Evolutionary conservation across 2,797 vertebrate genomes (phyloP).

Genomic region (Otolemur crassicaudatus): DNA sequence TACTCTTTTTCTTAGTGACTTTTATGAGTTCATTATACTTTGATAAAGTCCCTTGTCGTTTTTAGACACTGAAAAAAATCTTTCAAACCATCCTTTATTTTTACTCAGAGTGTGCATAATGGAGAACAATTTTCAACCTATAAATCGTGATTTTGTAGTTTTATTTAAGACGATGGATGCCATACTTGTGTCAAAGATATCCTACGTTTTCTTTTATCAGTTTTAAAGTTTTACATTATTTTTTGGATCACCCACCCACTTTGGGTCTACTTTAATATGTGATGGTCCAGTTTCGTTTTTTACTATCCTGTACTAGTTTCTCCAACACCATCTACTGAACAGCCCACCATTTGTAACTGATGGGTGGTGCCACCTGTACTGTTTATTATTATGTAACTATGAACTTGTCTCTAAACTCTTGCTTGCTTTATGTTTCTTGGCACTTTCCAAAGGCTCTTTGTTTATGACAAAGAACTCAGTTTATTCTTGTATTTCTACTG

Average conservation of each 20-base stretch:
- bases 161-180: background rate
- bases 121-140: background rate
- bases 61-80: background rate
- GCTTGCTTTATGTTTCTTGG: background rate
- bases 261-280: background rate
- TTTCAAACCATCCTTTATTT: background rate
- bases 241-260: too few relatives aligned
- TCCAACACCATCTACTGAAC: background rate
- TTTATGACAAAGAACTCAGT: background rate
- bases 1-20: background rate
- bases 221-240: background rate
- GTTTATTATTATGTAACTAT: background rate
- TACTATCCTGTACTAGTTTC: background rate
- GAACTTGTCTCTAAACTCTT: background rate
- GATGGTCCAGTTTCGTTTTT: background rate
- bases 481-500: background rate
- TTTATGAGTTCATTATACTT: background rate
- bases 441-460: background rate
- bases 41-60: background rate
- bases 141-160: background rate
- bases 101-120: background rate
- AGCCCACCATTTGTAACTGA: background rate
- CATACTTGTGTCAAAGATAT: background rate
- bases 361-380: background rate
- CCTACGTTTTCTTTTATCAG: background rate